These are phyloP conservation scores for Cataglyphis rosenhaueri DNA, from an alignment of 2,888 invertebrate genomes.

Conservation along the genomic window DNA sequence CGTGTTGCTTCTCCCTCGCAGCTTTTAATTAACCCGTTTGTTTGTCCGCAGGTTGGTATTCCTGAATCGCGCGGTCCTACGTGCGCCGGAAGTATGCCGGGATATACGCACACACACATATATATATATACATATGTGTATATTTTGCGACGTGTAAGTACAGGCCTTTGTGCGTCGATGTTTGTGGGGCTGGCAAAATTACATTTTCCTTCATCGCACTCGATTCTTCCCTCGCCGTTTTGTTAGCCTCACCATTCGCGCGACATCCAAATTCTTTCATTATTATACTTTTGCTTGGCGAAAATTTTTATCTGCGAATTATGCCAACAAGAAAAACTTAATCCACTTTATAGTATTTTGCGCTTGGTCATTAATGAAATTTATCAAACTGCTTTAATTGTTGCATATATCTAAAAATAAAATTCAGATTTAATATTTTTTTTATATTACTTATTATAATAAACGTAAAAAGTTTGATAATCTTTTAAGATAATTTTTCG, in stretches of 20 bases:
- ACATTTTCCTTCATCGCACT: constrained; percentile 54
- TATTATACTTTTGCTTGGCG: neutral
- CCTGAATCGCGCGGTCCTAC: constrained; percentile 62
- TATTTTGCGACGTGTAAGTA: constrained; percentile 30
- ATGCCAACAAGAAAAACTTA: neutral
- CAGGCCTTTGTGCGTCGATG: neutral
- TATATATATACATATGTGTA: neutral
- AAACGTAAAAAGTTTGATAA: neutral
- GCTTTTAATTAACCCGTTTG: constrained; percentile 76
- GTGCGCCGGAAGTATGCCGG: constrained; percentile 43
- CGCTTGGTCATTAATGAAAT: neutral
- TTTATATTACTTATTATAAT: neutral
- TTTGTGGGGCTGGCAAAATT: constrained; percentile 53
- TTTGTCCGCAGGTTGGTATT: constrained; percentile 71
- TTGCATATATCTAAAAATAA: constrained; percentile 1
- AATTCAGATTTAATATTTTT: neutral
- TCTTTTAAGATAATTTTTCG: neutral
- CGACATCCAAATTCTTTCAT: neutral
- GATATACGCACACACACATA: neutral
- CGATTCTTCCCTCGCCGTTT: constrained; percentile 29
- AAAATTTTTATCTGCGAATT: constrained; percentile 13
- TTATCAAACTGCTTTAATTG: neutral
- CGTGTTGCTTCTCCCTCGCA: constrained; percentile 1
- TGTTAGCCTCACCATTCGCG: constrained; percentile 5
- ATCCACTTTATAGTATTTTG: neutral